phyloP scores from a whole-genome alignment of 2,888 invertebrate genomes.

The Cactoblastis cactorum region DNA sequence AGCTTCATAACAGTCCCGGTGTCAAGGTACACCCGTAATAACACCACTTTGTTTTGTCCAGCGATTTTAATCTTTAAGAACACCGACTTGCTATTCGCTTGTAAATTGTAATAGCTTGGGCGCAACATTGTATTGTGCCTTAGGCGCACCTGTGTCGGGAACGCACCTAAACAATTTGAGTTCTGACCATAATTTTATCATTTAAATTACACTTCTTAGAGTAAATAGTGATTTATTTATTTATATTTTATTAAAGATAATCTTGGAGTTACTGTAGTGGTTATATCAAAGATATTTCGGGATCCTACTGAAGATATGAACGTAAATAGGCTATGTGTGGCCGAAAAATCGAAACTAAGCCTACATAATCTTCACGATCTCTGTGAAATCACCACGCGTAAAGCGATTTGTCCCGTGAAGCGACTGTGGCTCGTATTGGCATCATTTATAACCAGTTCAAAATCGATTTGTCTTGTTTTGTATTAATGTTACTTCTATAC shows the following conservation, averaged over 20 bases:
- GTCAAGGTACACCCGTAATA: constrained; percentile 8
- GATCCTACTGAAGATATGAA: no score
- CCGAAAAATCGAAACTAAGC: no score
- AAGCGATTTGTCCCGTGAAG: no score
- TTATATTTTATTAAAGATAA: no score
- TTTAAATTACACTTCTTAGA: background rate
- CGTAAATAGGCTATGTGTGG: no score
- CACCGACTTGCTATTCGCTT: background rate
- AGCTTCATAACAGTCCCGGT: constrained; percentile 4
- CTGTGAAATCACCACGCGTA: no score
- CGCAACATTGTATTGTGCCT: background rate
- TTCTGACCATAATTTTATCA: background rate
- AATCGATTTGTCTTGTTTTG: constrained; percentile 8
- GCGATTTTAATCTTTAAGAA: constrained; percentile 4
- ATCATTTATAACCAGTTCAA: constrained; percentile 3
- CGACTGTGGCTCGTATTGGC: background rate
- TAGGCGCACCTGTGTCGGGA: background rate
- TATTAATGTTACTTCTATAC: no score
- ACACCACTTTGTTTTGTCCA: constrained; percentile 6
- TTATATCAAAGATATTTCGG: no score
- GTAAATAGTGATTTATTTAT: no score
- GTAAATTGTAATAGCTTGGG: background rate
- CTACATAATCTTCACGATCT: no score
- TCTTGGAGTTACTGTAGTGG: no score
- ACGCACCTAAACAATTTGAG: background rate